phyloP scores from a whole-genome alignment of 2,797 vertebrate species.

The Leuciscus waleckii region DNA sequence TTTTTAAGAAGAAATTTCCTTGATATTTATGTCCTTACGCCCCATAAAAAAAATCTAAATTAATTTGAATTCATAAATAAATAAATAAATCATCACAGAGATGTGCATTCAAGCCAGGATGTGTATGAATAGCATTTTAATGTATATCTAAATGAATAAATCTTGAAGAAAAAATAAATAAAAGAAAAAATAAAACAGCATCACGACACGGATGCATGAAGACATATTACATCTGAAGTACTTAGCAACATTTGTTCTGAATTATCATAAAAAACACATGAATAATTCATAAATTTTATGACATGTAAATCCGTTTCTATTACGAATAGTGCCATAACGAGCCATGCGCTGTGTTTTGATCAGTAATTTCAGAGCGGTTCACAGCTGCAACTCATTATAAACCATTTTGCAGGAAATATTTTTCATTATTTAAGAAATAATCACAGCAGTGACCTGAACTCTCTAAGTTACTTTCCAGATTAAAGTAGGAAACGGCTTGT shows the following conservation, averaged over 20 bases:
- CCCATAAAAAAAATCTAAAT: not conserved
- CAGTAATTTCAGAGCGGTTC: not conserved
- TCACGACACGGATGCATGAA: not conserved
- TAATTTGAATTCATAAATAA: not conserved
- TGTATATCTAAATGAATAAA: not conserved
- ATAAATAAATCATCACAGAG: too few relatives aligned
- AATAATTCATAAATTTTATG: not conserved
- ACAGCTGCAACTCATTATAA: constrained; percentile 7
- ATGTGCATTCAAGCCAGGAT: too few relatives aligned
- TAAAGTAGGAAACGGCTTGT: constrained; percentile 31
- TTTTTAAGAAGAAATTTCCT: not conserved
- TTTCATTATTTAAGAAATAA: constrained; percentile 13
- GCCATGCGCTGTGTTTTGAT: not conserved
- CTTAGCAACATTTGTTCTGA: not conserved
- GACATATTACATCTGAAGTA: not conserved
- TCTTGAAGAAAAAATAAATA: accelerated
- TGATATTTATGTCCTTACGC: not conserved
- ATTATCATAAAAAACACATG: not conserved
- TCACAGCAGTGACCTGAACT: constrained; percentile 2
- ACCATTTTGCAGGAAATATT: not conserved
- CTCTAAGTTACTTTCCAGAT: constrained; percentile 52
- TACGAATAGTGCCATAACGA: not conserved
- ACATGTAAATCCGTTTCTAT: not conserved
- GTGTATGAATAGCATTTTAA: not conserved
- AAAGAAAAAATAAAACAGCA: not conserved